These are phyloP conservation scores for Xenopus laevis DNA, from an alignment of 2,113 vertebrate species.

Conservation along the genomic window DNA sequence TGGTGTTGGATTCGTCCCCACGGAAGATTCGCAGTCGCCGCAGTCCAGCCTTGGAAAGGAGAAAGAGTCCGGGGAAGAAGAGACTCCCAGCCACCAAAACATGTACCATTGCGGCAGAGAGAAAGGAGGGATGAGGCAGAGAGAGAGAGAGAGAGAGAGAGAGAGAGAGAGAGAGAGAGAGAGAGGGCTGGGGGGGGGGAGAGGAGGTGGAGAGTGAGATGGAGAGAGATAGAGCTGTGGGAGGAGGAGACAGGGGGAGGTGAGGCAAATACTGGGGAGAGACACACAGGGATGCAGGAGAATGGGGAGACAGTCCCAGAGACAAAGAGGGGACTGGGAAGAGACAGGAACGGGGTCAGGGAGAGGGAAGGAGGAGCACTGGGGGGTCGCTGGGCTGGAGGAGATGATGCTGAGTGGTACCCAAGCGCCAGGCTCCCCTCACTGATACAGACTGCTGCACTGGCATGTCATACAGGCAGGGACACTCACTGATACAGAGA, in stretches of 20 bases:
- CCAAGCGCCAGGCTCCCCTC: background rate
- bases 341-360: background rate
- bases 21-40: slow-evolving; percentile 65
- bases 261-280: slow-evolving; percentile 4
- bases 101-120: slow-evolving; percentile 65
- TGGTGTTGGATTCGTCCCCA: slow-evolving; percentile 73
- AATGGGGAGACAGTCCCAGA: background rate
- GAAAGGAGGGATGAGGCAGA: slow-evolving; percentile 17
- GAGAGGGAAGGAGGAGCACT: accelerated
- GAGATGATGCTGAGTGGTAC: slow-evolving; percentile 5
- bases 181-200: slow-evolving; percentile 24
- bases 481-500: background rate
- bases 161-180: too few species aligned
- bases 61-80: slow-evolving; percentile 82
- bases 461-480: background rate
- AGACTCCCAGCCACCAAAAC: slow-evolving; percentile 72
- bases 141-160: too few species aligned
- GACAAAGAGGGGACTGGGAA: background rate
- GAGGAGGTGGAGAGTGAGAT: slow-evolving; percentile 22
- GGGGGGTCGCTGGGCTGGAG: background rate
- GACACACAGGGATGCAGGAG: background rate
- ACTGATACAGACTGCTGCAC: background rate
- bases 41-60: slow-evolving; percentile 69
- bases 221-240: slow-evolving; percentile 16
- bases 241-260: slow-evolving; percentile 48